A percentile compares a stretch with the other conserved stretches of the same genome.
These are phyloP conservation scores for Melopsittacus undulatus DNA, from an alignment of 2,797 vertebrate genomes.

Conservation along the genomic window DNA sequence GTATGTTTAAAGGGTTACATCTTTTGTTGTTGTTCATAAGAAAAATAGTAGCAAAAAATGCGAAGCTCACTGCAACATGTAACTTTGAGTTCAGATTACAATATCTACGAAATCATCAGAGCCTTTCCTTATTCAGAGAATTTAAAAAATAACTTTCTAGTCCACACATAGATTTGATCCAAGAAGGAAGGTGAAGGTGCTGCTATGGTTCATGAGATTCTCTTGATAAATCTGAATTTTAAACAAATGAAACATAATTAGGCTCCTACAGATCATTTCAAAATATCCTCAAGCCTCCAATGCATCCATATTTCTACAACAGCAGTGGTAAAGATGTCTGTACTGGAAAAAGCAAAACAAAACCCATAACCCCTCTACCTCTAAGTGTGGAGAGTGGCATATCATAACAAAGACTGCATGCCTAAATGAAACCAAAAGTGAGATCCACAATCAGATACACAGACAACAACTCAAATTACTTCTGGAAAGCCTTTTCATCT, in stretches of 20 bases:
- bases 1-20: not conserved
- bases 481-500: not conserved
- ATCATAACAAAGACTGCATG: not conserved
- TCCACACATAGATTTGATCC: not conserved
- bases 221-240: constrained; percentile 55
- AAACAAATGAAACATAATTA: constrained; percentile 50
- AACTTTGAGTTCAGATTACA: not conserved
- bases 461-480: not conserved
- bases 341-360: not conserved
- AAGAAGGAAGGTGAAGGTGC: constrained; percentile 8
- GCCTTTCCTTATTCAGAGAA: not conserved
- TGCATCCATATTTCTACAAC: not conserved
- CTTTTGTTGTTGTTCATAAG: not conserved
- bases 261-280: constrained; percentile 38
- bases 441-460: not conserved
- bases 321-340: not conserved
- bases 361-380: not conserved
- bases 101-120: not conserved
- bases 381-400: not conserved
- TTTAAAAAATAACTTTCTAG: not conserved
- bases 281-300: constrained; percentile 36
- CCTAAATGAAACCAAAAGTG: not conserved
- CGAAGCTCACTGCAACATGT: not conserved
- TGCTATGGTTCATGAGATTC: constrained; percentile 50
- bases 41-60: not conserved